Percentiles rank a stretch among this genome's conserved stretches.
phyloP scores from a whole-genome alignment of 2,888 invertebrate genomes.

The Tetragonisca angustula region DNA sequence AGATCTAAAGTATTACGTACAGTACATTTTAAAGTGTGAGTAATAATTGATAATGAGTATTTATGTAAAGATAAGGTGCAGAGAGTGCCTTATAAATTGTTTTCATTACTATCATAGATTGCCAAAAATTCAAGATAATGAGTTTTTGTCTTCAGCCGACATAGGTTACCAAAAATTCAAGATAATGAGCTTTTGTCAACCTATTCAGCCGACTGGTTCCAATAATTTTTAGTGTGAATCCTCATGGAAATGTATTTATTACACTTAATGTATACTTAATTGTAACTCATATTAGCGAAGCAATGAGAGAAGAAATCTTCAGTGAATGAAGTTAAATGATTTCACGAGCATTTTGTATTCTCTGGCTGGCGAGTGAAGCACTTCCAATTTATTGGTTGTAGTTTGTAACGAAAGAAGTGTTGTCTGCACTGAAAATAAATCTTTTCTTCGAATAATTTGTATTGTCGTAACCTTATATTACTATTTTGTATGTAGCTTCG shows the following conservation, averaged over 20 bases:
- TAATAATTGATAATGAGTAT: constrained; percentile 3
- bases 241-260: not conserved
- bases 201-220: too few species aligned
- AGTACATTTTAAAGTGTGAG: constrained; percentile 10
- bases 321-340: not conserved
- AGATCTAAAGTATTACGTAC: not conserved
- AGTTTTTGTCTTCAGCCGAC: not conserved
- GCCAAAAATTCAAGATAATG: constrained; percentile 2
- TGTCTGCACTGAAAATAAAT: constrained; percentile 53
- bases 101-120: constrained; percentile 21
- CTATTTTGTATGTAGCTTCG: not conserved
- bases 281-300: not conserved
- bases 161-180: not conserved
- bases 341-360: constrained; percentile 30
- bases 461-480: not conserved
- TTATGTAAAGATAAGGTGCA: constrained; percentile 42
- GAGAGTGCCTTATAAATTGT: constrained; percentile 52
- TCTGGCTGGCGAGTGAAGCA: constrained; percentile 4
- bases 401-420: constrained; percentile 28
- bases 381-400: constrained; percentile 19
- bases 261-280: not conserved
- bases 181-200: too few species aligned
- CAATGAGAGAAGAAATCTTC: not conserved
- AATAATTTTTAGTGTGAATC: not conserved
- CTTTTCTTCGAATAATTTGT: constrained; percentile 12